Evolutionary conservation across 2,797 vertebrate genomes (phyloP), one percentile per base, ranked within the genome.

Genomic region (Amazona finschi): DNA sequence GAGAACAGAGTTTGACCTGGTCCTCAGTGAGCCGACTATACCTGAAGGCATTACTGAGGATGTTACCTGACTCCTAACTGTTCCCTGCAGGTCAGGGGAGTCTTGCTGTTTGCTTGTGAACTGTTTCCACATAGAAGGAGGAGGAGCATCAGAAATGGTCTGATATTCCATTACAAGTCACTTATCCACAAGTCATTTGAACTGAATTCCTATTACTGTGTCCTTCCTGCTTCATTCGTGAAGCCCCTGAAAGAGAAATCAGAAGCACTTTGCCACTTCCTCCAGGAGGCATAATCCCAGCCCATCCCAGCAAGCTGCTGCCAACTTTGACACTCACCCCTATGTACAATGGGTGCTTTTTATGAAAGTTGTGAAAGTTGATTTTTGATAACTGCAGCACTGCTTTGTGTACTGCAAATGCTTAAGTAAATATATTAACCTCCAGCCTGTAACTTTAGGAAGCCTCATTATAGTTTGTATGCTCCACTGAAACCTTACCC

Each of bases 401-500:
- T 61, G 52, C 73, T 76, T 92, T 93, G 73, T 25, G 7, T 94
- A 89, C 85, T 64, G 60, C 1, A 55, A 90, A 91, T 58, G 67
- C 64, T 82, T 81, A 90, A 88, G 47, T 30, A 93, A 96, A 96
- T 46, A 76, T 20, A 84, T 75, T 91, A 84, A 81, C 41, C 44
- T 66, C 47, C 28, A 62, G 91, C 74, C 64, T 70, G 41, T 49
- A 79, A 76, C 75, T 93, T 95, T 92, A 94, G 83, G 91, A 90
- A 94, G 64, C 67, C 52, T 90, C 80, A 50, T 95, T 93, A 91
- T 74, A n/a, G n/a, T 21, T 46, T 60, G 44, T 50, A 38, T 0
- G 9, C 49, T 90, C 50, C 94, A 70, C 78, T 90, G 94, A 93
- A 97, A 93, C 43, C 61, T 93, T 94, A 92, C 28, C 64, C 78